phyloP scores from a whole-genome alignment of 2,888 invertebrate species.

The Hyles lineata region DNA sequence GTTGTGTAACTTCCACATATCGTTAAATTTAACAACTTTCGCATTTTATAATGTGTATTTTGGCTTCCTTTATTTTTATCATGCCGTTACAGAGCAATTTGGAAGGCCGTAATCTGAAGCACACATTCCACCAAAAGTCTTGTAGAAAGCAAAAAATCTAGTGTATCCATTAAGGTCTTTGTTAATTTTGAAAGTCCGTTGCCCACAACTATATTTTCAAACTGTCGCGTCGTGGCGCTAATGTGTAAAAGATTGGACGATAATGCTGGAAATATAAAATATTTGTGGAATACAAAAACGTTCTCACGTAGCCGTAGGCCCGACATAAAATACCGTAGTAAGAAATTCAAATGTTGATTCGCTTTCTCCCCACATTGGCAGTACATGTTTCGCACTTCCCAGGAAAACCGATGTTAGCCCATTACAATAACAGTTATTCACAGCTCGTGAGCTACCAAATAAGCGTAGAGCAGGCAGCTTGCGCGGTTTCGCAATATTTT shows the following conservation, averaged over 20 bases:
- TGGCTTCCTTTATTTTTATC: conserved; percentile 23
- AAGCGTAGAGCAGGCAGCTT: conserved; percentile 58
- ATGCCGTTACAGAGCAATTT: not conserved
- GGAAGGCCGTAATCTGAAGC: conserved; percentile 1
- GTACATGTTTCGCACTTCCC: conserved; percentile 56
- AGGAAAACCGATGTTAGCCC: conserved; percentile 54
- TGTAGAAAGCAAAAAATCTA: conserved; percentile 13
- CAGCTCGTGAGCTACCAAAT: conserved; percentile 75
- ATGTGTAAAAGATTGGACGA: conserved; percentile 1
- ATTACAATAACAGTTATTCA: conserved; percentile 73
- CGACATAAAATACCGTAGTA: conserved; percentile 17
- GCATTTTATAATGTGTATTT: conserved; percentile 9
- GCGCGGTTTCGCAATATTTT: conserved; percentile 67
- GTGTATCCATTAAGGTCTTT: conserved; percentile 3
- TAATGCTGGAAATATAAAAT: not conserved
- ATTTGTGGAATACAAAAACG: not conserved
- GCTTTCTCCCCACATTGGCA: conserved; percentile 39
- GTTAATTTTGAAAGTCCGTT: conserved; percentile 16
- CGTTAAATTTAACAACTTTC: conserved; percentile 23
- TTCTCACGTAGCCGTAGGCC: conserved; percentile 16
- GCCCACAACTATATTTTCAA: not conserved
- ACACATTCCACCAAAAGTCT: not conserved
- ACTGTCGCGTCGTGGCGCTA: not conserved
- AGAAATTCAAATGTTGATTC: conserved; percentile 28
- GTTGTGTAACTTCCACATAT: conserved; percentile 4